Conservation (phyloP, 1,140 invertebrate genomes). For the Episyrphus balteatus region DNA sequence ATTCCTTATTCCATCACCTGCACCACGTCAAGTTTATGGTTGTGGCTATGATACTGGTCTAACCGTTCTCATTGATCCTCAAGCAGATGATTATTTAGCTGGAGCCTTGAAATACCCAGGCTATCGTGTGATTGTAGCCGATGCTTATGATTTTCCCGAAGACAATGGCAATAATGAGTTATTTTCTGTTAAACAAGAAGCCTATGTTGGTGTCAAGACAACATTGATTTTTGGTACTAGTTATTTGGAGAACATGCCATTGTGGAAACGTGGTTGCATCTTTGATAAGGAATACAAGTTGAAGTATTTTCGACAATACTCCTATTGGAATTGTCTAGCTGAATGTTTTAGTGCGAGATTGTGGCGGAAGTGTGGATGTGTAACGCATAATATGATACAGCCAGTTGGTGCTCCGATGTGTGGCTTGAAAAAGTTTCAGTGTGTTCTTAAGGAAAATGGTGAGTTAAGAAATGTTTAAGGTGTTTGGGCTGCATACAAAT, state of each 20-base stretch:
- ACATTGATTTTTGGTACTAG: not conserved
- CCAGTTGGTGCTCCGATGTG: slow-evolving; percentile 27
- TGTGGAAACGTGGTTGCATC: slow-evolving; percentile 40
- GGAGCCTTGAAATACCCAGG: slow-evolving; percentile 5
- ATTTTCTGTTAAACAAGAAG: not conserved
- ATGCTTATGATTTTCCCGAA: slow-evolving; percentile 43
- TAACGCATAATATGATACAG: slow-evolving; percentile 42
- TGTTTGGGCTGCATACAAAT: too few species aligned
- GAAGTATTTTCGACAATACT: slow-evolving; percentile 39
- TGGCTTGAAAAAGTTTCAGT: slow-evolving; percentile 13
- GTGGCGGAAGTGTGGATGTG: slow-evolving; percentile 41
- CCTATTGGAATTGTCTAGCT: slow-evolving; percentile 48
- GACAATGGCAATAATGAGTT: slow-evolving; percentile 26
- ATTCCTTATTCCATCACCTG: not conserved
- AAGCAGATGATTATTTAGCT: slow-evolving; percentile 36
- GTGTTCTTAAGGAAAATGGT: slow-evolving; percentile 12
- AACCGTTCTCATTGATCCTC: slow-evolving; percentile 38
- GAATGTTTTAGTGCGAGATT: slow-evolving; percentile 41
- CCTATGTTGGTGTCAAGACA: not conserved
- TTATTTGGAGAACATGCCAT: not conserved
- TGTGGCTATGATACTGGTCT: slow-evolving; percentile 49
- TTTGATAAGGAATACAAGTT: slow-evolving; percentile 40
- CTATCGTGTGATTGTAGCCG: slow-evolving; percentile 38
- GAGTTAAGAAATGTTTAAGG: slow-evolving; percentile 10
- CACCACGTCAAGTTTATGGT: slow-evolving; percentile 36